Evolutionary conservation across 2,888 invertebrate genomes (phyloP).

Genomic region (Unio pictorum): DNA sequence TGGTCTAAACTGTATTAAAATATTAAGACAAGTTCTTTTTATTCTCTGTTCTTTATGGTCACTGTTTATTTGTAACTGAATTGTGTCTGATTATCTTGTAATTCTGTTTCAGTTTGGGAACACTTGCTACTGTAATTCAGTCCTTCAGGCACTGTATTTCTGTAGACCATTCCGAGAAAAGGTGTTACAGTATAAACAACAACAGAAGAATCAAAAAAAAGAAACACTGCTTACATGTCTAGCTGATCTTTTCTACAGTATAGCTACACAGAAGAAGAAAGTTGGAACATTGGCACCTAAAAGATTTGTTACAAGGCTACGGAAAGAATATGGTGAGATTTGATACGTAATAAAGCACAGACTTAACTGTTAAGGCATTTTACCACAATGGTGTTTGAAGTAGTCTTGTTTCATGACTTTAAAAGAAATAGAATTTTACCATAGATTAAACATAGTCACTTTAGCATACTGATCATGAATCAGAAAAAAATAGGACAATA

Average conservation of each 20-base stretch:
- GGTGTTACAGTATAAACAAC: conserved; percentile 93
- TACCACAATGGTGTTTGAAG: too few species aligned
- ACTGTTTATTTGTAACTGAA: too few species aligned
- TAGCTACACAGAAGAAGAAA: conserved; percentile 99
- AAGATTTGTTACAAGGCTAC: conserved; percentile 97
- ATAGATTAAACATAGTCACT: too few species aligned
- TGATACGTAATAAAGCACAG: too few species aligned
- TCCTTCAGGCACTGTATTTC: conserved; percentile 98
- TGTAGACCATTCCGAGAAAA: conserved; percentile 99
- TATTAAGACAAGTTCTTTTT: not conserved
- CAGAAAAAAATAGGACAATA: too few species aligned
- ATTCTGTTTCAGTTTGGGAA: conserved; percentile 86
- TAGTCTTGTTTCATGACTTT: too few species aligned
- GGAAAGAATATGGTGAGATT: conserved; percentile 95
- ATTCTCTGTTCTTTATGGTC: too few species aligned
- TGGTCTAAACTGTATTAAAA: not conserved
- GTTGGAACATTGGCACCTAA: conserved; percentile 99
- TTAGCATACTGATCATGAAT: too few species aligned
- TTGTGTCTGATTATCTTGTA: too few species aligned
- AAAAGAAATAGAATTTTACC: too few species aligned
- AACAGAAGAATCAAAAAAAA: conserved; percentile 77
- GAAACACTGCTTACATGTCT: conserved; percentile 98
- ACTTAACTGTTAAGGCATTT: too few species aligned
- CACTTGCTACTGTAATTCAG: conserved; percentile 99
- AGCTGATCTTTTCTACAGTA: conserved; percentile 98